Conservation (phyloP, 2,797 vertebrate species). For the Galagoides demidoff region DNA sequence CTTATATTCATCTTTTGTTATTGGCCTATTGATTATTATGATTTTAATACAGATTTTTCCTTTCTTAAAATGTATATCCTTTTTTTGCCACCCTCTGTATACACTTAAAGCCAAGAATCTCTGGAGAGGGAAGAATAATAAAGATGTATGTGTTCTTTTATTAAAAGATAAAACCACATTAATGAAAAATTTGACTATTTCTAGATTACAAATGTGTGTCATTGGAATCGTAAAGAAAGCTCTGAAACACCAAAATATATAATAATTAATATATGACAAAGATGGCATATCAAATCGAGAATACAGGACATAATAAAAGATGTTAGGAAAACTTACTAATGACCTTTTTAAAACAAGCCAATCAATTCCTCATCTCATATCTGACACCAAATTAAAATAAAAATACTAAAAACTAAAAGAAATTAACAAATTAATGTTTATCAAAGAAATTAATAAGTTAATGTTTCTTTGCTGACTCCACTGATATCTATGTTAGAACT, state of each 20-base stretch:
- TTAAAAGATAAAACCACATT: conserved; percentile 9
- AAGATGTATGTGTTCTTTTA: neutral
- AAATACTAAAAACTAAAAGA: conserved; percentile 33
- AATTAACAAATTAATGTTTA: neutral
- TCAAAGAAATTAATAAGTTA: neutral
- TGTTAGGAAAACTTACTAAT: neutral
- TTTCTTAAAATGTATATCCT: too few relatives aligned
- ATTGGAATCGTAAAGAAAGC: neutral
- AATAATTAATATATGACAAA: neutral
- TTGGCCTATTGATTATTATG: too few relatives aligned
- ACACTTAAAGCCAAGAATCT: neutral
- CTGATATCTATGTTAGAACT: neutral
- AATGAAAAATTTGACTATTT: conserved; percentile 42
- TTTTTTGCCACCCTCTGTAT: too few relatives aligned
- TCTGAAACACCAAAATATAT: neutral
- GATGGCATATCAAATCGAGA: neutral
- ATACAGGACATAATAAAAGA: conserved; percentile 17
- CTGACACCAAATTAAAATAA: neutral
- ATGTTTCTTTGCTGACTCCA: neutral
- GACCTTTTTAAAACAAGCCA: neutral
- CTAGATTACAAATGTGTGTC: neutral
- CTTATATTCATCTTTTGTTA: too few relatives aligned
- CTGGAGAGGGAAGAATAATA: neutral
- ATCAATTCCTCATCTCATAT: neutral
- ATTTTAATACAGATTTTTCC: too few relatives aligned